phyloP scores from a whole-genome alignment of 2,797 vertebrate genomes.

The Corythornis leucogaster region DNA sequence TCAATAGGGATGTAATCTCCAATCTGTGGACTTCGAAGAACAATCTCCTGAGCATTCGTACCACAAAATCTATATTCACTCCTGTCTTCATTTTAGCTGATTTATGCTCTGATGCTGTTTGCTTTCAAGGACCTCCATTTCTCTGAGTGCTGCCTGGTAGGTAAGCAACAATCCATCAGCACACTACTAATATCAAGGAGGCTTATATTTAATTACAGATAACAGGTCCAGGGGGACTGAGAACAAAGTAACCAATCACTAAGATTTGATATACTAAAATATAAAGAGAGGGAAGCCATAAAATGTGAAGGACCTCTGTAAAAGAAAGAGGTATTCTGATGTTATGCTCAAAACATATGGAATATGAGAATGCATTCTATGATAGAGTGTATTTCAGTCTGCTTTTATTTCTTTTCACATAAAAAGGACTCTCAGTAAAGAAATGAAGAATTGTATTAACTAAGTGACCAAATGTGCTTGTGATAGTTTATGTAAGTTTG shows the following conservation, averaged over 20 bases:
- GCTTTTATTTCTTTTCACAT: neutral
- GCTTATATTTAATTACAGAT: conserved; percentile 76
- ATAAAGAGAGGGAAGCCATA: neutral
- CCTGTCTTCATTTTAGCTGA: conserved; percentile 64
- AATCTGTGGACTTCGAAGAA: conserved; percentile 73
- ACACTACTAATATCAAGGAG: conserved; percentile 55
- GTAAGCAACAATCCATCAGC: conserved; percentile 69
- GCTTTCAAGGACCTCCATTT: conserved; percentile 69
- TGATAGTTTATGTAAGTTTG: neutral
- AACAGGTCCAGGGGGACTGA: conserved; percentile 50
- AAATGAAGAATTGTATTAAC: neutral
- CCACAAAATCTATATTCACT: conserved; percentile 72
- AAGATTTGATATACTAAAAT: conserved; percentile 40
- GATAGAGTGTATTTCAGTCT: neutral
- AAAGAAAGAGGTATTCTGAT: neutral
- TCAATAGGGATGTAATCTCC: conserved; percentile 70
- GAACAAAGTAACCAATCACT: conserved; percentile 43
- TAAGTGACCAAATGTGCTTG: neutral
- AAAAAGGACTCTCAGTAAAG: neutral
- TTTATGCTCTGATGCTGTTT: conserved; percentile 73
- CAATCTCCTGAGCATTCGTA: conserved; percentile 68
- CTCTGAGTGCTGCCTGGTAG: conserved; percentile 60
- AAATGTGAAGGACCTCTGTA: neutral
- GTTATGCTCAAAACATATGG: neutral
- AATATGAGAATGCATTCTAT: neutral